phyloP scores from a whole-genome alignment of 2,888 invertebrate genomes.

The Liopterus haemorrhoidalis region DNA sequence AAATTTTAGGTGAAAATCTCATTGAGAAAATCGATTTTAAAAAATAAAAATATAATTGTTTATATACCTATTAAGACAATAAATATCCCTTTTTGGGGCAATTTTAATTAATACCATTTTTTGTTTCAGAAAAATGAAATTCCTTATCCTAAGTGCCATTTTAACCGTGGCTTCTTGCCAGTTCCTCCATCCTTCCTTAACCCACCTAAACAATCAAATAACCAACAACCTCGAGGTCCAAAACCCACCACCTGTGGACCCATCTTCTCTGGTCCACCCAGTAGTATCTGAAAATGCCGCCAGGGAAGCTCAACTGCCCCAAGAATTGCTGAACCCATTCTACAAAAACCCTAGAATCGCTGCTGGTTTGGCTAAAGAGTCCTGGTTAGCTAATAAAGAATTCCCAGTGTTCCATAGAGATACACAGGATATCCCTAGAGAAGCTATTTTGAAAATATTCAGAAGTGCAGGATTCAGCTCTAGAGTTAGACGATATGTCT shows the following conservation, averaged over 20 bases:
- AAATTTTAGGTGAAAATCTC: too few species aligned
- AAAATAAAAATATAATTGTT: too few species aligned
- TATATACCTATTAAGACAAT: too few species aligned
- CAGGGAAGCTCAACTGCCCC: conserved; percentile 66
- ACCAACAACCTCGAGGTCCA: neutral
- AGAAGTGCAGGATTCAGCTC: conserved; percentile 62
- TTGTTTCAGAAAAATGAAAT: too few species aligned
- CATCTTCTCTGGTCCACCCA: conserved; percentile 53
- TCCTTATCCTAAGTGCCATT: too few species aligned
- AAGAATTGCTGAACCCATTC: conserved; percentile 63
- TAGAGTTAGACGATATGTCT: conserved; percentile 28
- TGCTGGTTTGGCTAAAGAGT: conserved; percentile 67
- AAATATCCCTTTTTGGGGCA: too few species aligned
- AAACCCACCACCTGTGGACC: conserved; percentile 18
- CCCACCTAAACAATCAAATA: conserved; percentile 29
- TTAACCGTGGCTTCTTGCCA: conserved; percentile 1
- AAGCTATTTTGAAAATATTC: conserved; percentile 67
- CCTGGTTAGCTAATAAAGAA: conserved; percentile 72
- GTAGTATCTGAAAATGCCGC: conserved; percentile 67
- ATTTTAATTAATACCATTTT: too few species aligned
- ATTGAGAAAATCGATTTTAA: too few species aligned
- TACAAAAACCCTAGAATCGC: conserved; percentile 73
- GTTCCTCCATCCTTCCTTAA: conserved; percentile 19
- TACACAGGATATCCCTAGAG: conserved; percentile 73
- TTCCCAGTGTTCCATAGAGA: conserved; percentile 72